Evolutionary conservation across 2,797 vertebrate species (phyloP).

Genomic region (Semotilus atromaculatus): DNA sequence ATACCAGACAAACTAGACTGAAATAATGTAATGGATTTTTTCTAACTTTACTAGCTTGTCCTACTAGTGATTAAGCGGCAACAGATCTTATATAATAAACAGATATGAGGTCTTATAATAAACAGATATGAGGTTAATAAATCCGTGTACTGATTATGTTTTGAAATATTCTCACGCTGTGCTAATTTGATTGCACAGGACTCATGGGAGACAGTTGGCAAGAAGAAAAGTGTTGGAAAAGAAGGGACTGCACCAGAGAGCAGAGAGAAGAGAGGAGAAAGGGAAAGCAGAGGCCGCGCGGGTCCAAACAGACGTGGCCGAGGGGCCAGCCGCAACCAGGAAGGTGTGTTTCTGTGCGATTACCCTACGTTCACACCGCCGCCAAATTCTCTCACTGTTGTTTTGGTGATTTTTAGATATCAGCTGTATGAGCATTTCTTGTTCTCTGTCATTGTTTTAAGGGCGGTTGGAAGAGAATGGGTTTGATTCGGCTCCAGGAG

Average conservation of each 20-base stretch:
- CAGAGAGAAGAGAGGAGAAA: constrained; percentile 91
- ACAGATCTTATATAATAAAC: neutral
- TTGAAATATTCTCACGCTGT: neutral
- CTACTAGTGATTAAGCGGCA: neutral
- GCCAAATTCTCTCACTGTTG: too few species aligned
- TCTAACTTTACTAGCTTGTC: neutral
- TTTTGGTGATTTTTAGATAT: neutral
- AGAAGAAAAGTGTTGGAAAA: constrained; percentile 92
- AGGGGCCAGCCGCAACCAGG: constrained; percentile 86
- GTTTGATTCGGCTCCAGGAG: constrained; percentile 86
- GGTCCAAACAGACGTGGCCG: constrained; percentile 86
- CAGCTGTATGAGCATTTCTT: neutral
- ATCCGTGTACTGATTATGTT: neutral
- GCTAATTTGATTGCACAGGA: constrained; percentile 74
- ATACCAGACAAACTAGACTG: neutral
- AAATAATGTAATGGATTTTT: neutral
- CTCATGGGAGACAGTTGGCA: constrained; percentile 97
- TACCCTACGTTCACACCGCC: too few species aligned
- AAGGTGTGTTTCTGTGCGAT: constrained; percentile 74
- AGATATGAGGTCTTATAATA: neutral
- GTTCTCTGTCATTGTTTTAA: constrained; percentile 60
- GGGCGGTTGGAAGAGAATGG: constrained; percentile 92
- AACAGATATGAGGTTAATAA: neutral
- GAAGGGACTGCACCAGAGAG: constrained; percentile 80
- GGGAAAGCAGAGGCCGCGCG: constrained; percentile 85